Base-by-base conservation (phyloP, 2,113 vertebrate species). In the Anarhynchus alexandrinus region DNA sequence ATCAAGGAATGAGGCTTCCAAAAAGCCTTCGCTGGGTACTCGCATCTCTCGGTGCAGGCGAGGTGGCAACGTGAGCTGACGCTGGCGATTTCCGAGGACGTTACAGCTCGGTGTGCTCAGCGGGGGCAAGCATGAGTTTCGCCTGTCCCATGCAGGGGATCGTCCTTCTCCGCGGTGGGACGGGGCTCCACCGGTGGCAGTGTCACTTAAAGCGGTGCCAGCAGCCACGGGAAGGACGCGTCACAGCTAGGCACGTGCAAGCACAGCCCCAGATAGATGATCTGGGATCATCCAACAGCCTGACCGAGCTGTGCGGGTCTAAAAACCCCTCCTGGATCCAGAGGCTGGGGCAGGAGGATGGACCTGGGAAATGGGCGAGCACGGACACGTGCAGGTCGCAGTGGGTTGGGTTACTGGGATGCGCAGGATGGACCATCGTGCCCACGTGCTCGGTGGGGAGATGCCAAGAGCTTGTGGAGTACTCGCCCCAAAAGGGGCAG, bases 1-100 rank as follows among this genome's bases (percentile, higher is more conserved):
- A 91, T 87, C 94, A 76, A 94, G 83, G 91, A 87, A 69, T 58
- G 93, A 91, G 80, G 65, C 23, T 92, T 88, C 58, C n/a, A 62
- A 80, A 90, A 57, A 64, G 49, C 67, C 54, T 62, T 42, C 0
- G 2, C 82, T 82, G 4, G 1, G 45, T 52, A 4, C 62, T 86
- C 15, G 1, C 6, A 6, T 80, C 71, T 58, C 82, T 74, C 9
- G 26, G 62, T 71, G 54, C 70, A 29, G 86, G 19, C 0, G 1
- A 83, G 54, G 76, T 8, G 58, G 52, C 85, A 43, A 13, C 2
- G 0, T 15, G 86, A 77, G 71, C 87, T 9, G 32, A 14, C 0
- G 3, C 88, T 58, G 85, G 30, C 2, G 14, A 6, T 38, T 88
- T 69, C 86, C 0, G 0, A 54, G 67, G 69, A 45, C 0, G 0